These are phyloP conservation scores for Cyphomyrus discorhynchus DNA, from an alignment of 2,113 vertebrate species.

Conservation along the genomic window DNA sequence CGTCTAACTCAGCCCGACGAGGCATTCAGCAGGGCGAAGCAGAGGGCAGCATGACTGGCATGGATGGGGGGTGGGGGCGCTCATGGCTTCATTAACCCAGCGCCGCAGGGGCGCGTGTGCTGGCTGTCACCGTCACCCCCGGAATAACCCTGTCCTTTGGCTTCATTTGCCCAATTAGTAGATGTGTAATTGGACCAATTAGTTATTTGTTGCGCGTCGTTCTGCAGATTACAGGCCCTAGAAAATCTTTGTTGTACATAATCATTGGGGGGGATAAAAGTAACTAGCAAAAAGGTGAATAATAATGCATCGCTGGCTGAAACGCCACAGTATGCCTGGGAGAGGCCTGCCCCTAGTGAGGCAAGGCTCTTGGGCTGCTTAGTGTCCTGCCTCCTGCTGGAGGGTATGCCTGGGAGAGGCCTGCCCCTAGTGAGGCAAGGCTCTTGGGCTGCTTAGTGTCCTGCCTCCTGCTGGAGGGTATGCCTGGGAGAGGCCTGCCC, in stretches of 20 bases:
- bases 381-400: not conserved
- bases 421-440: not conserved
- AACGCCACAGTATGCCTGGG: not conserved
- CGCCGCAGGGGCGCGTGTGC: not conserved
- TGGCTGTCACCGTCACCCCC: not conserved
- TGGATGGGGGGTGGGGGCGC: not conserved
- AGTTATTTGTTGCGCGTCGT: not conserved
- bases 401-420: not conserved
- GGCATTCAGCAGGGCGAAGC: not conserved
- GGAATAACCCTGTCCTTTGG: not conserved
- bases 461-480: not conserved
- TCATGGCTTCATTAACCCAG: not conserved
- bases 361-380: not conserved
- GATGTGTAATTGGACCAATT: not conserved
- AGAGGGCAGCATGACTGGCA: not conserved
- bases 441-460: not conserved
- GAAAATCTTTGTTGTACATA: not conserved
- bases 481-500: not conserved
- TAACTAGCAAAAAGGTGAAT: not conserved
- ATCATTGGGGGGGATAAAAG: not conserved
- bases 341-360: not conserved
- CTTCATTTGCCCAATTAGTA: slow-evolving; percentile 10
- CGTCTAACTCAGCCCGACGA: not conserved
- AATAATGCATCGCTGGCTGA: not conserved
- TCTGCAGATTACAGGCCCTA: not conserved